A percentile compares a stretch with the other conserved stretches of the same genome.
phyloP scores from a whole-genome alignment of 2,888 invertebrate genomes.

The Spilarctia lutea region DNA sequence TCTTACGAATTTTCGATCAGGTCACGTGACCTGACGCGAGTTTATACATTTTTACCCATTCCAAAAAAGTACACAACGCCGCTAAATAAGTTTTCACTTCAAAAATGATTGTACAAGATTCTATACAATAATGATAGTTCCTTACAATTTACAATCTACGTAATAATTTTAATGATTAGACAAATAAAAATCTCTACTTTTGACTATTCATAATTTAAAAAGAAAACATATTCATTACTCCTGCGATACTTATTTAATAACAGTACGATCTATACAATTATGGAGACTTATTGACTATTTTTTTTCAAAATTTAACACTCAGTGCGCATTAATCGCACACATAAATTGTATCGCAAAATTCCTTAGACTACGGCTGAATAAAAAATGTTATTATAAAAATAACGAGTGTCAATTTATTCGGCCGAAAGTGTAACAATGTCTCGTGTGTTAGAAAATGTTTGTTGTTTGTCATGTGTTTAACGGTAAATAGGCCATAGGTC shows the following conservation, averaged over 20 bases:
- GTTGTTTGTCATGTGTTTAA: constrained; percentile 35
- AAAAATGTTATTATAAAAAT: constrained; percentile 20
- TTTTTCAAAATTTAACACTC: constrained; percentile 42
- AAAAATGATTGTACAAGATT: constrained; percentile 40
- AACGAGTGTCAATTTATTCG: constrained; percentile 28
- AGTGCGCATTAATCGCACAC: constrained; percentile 28
- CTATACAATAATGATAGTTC: constrained; percentile 48
- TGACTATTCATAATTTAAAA: not conserved
- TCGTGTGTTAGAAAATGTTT: constrained; percentile 36
- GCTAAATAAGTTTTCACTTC: no score
- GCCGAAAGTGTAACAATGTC: constrained; percentile 44
- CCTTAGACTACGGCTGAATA: constrained; percentile 22
- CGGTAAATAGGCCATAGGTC: constrained; percentile 33
- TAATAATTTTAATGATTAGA: constrained; percentile 37
- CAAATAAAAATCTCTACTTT: not conserved
- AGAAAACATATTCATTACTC: not conserved
- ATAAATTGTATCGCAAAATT: constrained; percentile 17
- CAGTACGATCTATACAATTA: constrained; percentile 22
- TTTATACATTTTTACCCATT: no score
- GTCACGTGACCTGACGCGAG: no score
- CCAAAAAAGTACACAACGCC: no score
- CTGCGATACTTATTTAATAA: constrained; percentile 33
- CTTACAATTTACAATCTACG: constrained; percentile 50
- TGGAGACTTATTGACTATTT: constrained; percentile 35
- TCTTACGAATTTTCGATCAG: no score